These are phyloP conservation scores for Microcebus jonahi DNA, from an alignment of 2,113 vertebrate genomes.

Conservation along the genomic window DNA sequence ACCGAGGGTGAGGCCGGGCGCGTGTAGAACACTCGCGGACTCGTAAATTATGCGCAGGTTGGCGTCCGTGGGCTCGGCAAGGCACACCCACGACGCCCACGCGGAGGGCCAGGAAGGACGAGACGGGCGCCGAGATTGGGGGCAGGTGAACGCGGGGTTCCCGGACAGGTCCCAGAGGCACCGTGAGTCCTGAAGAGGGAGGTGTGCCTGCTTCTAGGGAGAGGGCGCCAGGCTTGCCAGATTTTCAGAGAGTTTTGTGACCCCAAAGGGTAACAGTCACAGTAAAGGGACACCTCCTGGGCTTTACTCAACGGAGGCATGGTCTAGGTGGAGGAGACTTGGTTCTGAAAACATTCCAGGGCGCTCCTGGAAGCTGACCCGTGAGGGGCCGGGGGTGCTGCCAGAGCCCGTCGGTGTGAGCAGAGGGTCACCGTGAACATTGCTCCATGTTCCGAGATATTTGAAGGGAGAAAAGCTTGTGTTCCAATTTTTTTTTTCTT, in stretches of 20 bases:
- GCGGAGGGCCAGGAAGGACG: rapidly evolving
- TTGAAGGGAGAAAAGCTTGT: background rate
- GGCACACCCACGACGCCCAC: background rate
- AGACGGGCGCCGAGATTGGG: rapidly evolving
- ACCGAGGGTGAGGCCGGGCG: rapidly evolving
- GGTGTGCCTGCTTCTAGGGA: rapidly evolving
- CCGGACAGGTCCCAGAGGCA: background rate
- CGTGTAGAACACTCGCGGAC: background rate
- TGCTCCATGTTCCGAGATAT: background rate
- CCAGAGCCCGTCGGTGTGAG: background rate
- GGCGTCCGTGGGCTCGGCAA: background rate
- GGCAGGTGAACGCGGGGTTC: rapidly evolving
- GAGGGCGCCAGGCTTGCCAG: background rate
- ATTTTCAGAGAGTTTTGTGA: background rate
- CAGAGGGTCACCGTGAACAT: background rate
- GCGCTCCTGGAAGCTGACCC: background rate
- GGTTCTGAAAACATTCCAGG: background rate
- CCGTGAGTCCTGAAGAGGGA: background rate
- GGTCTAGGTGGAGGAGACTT: background rate
- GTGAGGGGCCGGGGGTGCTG: too few species aligned
- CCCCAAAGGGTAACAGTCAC: background rate
- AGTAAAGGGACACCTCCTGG: rapidly evolving
- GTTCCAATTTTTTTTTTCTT: background rate
- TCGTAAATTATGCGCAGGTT: rapidly evolving
- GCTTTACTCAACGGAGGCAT: background rate